Evolutionary conservation across 2,888 invertebrate species (phyloP), one percentile per base, ranked within the genome.

Genomic region (Camponotus fellah): DNA sequence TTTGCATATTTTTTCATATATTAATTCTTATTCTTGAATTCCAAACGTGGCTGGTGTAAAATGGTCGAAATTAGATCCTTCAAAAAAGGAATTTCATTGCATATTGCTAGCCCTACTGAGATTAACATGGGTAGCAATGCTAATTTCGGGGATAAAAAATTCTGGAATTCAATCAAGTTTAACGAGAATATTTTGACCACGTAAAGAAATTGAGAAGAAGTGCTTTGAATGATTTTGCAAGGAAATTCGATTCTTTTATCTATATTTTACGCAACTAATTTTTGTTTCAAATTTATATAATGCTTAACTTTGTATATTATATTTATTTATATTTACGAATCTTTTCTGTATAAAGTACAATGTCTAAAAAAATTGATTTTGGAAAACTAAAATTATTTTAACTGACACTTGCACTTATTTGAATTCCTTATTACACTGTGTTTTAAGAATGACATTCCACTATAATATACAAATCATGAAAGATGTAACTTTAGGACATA

Each of bases 151-250:
- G 95, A 96, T 34, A 95, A 95, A 43, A 91, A 95, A 58, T 97
- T 97, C 94, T 97, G 97, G 97, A 95, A 96, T 88, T 95, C 95
- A 10, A 95, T 97, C 53, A 92, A 26, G 26, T 26, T 26, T 26
- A 26, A 95, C 37, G 97, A 97, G 93, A 96, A 97, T 92, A 95
- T 96, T 89, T 66, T 89, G 17, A 21, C 4, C 40, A 12, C n/a
- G 40, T 1, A 60, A 6, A 3, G 5, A n/a, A 37, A 6, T 1
- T 12, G 1, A 9, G 85, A 32, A 66, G 77, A 84, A 60, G 66
- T 66, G 1, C 40, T 77, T 66, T 77, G 10, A 77, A 65, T 64
- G 17, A 26, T 3, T 46, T 5, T 46, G 0, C 12, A 12, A 46
- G 12, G 3, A 43, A 46, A 53, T n/a, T 53, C n/a, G n/a, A 53